Conservation (phyloP, 2,113 vertebrate species). For the Ptyas mucosa region DNA sequence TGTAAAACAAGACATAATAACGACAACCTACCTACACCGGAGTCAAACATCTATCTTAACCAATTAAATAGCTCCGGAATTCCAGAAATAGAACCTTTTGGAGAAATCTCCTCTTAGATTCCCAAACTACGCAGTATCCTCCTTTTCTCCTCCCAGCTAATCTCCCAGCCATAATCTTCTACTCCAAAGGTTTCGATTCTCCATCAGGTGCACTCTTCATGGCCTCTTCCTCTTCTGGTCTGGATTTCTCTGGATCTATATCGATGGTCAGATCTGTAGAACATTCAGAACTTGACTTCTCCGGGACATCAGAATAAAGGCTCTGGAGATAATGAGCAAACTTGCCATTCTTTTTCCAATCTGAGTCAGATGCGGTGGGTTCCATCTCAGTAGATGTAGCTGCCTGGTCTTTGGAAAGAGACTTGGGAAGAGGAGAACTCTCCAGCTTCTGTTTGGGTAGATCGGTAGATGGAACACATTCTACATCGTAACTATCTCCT, state of each 20-base stretch:
- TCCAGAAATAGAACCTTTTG: background rate
- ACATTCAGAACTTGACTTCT: background rate
- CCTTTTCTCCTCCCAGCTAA: background rate
- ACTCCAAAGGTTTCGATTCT: background rate
- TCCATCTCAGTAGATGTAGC: too few relatives aligned
- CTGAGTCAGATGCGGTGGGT: rapidly evolving
- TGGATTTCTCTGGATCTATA: background rate
- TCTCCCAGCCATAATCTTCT: background rate
- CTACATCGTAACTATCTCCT: background rate
- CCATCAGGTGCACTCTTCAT: background rate
- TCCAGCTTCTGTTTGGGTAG: background rate
- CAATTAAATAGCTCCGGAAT: background rate
- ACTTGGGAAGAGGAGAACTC: background rate
- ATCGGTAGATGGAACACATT: background rate
- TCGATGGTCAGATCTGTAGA: background rate
- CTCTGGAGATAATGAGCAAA: background rate
- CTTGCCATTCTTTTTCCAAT: background rate
- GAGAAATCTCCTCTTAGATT: background rate
- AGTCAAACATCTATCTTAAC: background rate
- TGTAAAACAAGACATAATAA: background rate
- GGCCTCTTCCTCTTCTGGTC: background rate
- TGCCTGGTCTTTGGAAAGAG: background rate
- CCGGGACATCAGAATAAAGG: background rate
- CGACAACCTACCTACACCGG: background rate
- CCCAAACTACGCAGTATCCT: background rate